Evolutionary conservation across 2,888 invertebrate genomes (phyloP).

Genomic region (Machimus rusticus): DNA sequence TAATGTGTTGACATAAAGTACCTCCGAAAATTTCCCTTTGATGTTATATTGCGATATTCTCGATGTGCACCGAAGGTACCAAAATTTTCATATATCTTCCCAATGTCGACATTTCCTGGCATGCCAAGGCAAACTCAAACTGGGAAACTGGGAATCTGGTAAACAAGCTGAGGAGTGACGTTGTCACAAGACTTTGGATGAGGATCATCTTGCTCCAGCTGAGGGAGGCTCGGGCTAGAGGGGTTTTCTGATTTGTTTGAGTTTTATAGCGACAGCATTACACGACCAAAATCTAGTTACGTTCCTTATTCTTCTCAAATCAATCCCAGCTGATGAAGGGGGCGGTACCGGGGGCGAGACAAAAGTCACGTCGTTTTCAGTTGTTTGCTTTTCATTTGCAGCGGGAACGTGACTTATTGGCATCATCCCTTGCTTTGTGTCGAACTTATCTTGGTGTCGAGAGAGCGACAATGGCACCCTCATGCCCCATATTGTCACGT

Average conservation of each 20-base stretch:
- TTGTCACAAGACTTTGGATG: background rate
- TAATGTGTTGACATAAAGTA: constrained; percentile 4
- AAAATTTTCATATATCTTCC: background rate
- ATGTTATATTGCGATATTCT: background rate
- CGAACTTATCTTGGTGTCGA: background rate
- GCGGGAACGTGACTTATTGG: background rate
- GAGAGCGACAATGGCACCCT: background rate
- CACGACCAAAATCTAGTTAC: constrained; percentile 3
- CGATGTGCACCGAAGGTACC: background rate
- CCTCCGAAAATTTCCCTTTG: background rate
- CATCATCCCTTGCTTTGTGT: background rate
- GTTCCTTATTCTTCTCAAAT: constrained; percentile 7
- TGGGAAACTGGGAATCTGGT: background rate
- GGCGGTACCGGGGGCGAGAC: background rate
- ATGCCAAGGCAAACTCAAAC: background rate
- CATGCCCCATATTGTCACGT: background rate
- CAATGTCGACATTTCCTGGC: background rate
- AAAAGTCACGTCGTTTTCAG: constrained; percentile 4
- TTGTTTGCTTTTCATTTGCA: background rate
- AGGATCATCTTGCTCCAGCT: background rate
- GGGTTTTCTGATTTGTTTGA: constrained; percentile 2
- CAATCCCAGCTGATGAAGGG: background rate
- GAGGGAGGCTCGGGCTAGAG: background rate
- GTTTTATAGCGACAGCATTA: constrained; percentile 10
- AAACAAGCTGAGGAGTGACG: background rate